Percentiles rank a stretch among this genome's conserved stretches.
Conservation (phyloP, 2,888 invertebrate species). For the Chromoteleia sp. region DNA sequence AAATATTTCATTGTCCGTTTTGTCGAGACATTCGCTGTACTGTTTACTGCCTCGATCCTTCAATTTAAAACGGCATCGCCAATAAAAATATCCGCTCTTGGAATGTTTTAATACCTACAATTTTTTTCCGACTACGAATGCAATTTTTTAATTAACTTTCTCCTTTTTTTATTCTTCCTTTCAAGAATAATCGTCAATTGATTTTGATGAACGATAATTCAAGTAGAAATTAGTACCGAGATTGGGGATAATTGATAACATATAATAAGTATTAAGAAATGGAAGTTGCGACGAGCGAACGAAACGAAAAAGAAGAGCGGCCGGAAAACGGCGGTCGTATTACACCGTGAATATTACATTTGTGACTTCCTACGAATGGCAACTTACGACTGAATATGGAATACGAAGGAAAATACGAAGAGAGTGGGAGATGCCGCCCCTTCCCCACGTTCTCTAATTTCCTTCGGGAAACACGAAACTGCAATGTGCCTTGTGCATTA, state of each 20-base stretch:
- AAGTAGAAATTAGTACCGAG: background rate
- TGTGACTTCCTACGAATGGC: conserved; percentile 80
- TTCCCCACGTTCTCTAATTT: conserved; percentile 83
- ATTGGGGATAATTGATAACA: conserved; percentile 15
- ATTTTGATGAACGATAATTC: conserved; percentile 14
- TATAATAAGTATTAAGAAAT: conserved; percentile 23
- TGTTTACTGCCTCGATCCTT: conserved; percentile 24
- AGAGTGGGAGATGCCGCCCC: conserved; percentile 73
- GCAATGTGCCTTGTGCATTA: conserved; percentile 77
- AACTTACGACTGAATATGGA: conserved; percentile 66
- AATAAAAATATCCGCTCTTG: conserved; percentile 8
- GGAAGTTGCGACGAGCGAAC: conserved; percentile 33
- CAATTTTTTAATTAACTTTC: conserved; percentile 34
- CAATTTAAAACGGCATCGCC: conserved; percentile 18
- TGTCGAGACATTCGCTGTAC: conserved; percentile 30
- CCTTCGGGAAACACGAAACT: conserved; percentile 83
- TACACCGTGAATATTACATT: conserved; percentile 84
- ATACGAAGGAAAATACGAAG: conserved; percentile 70
- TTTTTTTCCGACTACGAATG: conserved; percentile 12
- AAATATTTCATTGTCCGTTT: conserved; percentile 38
- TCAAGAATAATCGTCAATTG: conserved; percentile 24
- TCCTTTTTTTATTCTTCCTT: conserved; percentile 22
- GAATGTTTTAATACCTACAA: conserved; percentile 35
- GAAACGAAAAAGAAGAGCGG: conserved; percentile 25
- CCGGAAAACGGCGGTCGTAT: conserved; percentile 74